Conservation (phyloP, 2,797 vertebrate species). For the Gobionotothen gibberifrons region DNA sequence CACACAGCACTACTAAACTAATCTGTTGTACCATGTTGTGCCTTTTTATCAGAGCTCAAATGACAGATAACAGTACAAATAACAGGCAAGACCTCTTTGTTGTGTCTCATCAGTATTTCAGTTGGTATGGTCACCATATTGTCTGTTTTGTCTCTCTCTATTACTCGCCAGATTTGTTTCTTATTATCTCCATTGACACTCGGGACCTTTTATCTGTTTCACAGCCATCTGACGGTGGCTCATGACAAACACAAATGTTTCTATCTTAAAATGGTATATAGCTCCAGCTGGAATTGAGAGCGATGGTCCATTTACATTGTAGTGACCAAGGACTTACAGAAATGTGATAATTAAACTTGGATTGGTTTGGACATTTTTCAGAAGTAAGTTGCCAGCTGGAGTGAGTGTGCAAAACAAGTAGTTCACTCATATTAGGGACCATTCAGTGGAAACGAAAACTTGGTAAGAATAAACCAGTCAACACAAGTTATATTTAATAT, state of each 20-base stretch:
- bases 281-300: slow-evolving; percentile 2
- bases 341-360: neutral
- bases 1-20: neutral
- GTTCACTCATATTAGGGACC: neutral
- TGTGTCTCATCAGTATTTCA: slow-evolving; percentile 46
- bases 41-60: neutral
- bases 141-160: slow-evolving; percentile 12
- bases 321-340: slow-evolving; percentile 10
- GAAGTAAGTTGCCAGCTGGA: slow-evolving; percentile 4
- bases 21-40: slow-evolving; percentile 29
- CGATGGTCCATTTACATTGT: slow-evolving; percentile 11
- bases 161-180: slow-evolving; percentile 13
- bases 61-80: slow-evolving; percentile 27
- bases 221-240: slow-evolving; percentile 28
- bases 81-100: slow-evolving; percentile 11
- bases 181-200: slow-evolving; percentile 7
- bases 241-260: slow-evolving; percentile 29
- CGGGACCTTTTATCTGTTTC: slow-evolving; percentile 26
- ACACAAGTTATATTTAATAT: neutral
- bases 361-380: slow-evolving; percentile 7
- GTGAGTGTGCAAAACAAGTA: slow-evolving; percentile 2
- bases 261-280: neutral
- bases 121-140: slow-evolving; percentile 10
- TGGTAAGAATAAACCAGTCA: neutral
- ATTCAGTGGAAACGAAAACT: neutral